These are phyloP conservation scores for Cryptoblepharus egeriae DNA, from an alignment of 2,797 vertebrate genomes.

Conservation along the genomic window DNA sequence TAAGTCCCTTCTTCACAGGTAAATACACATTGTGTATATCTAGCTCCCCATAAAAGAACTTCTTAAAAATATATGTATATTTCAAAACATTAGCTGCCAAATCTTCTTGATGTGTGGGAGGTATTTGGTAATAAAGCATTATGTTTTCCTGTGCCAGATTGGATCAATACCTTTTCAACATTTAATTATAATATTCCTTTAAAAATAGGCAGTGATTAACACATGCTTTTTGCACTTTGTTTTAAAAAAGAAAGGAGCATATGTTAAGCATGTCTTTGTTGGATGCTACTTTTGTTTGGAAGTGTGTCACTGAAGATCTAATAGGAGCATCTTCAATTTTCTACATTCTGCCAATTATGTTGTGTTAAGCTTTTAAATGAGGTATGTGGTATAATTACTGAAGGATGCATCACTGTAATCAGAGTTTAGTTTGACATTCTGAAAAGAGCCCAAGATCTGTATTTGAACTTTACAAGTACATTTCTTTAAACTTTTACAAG, in stretches of 20 bases:
- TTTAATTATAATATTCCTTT: conserved; percentile 36
- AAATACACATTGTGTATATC: conserved; percentile 9
- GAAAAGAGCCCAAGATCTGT: not conserved
- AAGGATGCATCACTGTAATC: not conserved
- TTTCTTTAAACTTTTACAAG: too few species aligned
- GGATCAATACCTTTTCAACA: conserved; percentile 46
- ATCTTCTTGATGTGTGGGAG: conserved; percentile 29
- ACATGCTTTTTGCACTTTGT: not conserved
- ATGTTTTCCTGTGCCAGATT: conserved; percentile 21
- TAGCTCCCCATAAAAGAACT: conserved; percentile 3
- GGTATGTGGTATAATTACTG: not conserved
- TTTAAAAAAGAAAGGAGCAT: conserved; percentile 10
- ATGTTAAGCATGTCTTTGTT: conserved; percentile 10
- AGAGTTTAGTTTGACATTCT: not conserved
- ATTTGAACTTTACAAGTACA: too few species aligned
- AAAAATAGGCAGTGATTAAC: conserved; percentile 42
- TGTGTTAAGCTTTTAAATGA: conserved; percentile 20
- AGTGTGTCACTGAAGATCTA: not conserved
- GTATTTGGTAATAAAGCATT: conserved; percentile 47
- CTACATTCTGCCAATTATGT: conserved; percentile 28
- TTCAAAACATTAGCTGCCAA: conserved; percentile 35
- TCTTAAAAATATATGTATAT: conserved; percentile 4
- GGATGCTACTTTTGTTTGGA: conserved; percentile 5
- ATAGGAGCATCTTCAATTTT: conserved; percentile 26
- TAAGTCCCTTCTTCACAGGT: not conserved